Evolutionary conservation across 2,888 invertebrate genomes (phyloP), one percentile per base, ranked within the genome.

Genomic region (Eupithecia subfuscata): DNA sequence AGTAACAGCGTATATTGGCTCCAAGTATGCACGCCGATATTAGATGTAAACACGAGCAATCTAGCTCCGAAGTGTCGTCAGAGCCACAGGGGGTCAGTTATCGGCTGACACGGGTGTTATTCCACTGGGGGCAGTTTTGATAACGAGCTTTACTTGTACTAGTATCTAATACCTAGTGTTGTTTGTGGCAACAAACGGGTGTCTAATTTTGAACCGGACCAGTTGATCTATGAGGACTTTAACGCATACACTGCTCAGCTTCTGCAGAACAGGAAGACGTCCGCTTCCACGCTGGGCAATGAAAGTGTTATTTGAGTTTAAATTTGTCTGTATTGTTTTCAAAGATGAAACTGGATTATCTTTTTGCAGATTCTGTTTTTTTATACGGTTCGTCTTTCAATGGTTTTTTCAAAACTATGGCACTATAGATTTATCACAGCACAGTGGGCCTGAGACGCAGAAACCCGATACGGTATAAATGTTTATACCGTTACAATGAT

Each of bases 41-140:
- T 75, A 14, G 12, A 40, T 68, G 84, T 83, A 84, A 87, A 85
- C 81, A 86, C 25, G 74, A 80, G 84, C 89, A 93, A 93, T 86
- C 75, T 77, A 34, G 70, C 73, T 52, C 75, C 73, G 72, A 63
- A 82, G 81, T 92, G 91, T 91, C 93, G 87, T 93, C 93, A 94
- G 84, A 22, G 84, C 87, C 88, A 87, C 86, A 85, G 94, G 94
- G 93, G 94, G 91, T 91, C 93, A 92, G 84, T 86, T 92, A 93
- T 90, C 91, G 78, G 75, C 79, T 90, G 91, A 90, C 87, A 83
- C 80, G 81, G 80, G 93, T 92, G 93, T 86, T 89, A 91, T 94
- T 94, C 94, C 94, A 93, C 87, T 86, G 86, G 85, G 88, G 84
- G 86, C 69, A 71, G 71, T 9, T 65, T 30, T 6, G 64, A 64